Conservation (phyloP, 2,888 invertebrate genomes). For the Acrocera orbiculus region DNA sequence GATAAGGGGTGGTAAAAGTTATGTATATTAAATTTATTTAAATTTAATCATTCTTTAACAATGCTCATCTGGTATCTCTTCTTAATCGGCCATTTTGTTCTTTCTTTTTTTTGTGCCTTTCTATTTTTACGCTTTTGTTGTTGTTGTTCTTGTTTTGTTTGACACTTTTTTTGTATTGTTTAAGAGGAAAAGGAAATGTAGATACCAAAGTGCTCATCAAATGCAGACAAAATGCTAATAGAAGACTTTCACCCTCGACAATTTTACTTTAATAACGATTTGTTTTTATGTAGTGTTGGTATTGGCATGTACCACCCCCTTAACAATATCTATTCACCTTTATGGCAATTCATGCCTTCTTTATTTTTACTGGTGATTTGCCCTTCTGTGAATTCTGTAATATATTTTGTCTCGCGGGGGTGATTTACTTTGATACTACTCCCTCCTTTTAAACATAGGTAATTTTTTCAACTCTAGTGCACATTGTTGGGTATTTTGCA, state of each 20-base stretch:
- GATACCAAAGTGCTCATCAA: slow-evolving; percentile 13
- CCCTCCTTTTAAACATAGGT: too few relatives aligned
- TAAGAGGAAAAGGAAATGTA: slow-evolving; percentile 3
- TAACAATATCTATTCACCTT: slow-evolving; percentile 6
- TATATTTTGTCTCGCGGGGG: slow-evolving; percentile 3
- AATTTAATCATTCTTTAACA: slow-evolving; percentile 25
- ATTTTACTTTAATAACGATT: slow-evolving; percentile 9
- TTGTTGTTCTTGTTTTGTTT: neutral
- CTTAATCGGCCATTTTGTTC: neutral
- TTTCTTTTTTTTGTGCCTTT: neutral
- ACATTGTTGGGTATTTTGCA: slow-evolving; percentile 8
- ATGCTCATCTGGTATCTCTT: slow-evolving; percentile 3
- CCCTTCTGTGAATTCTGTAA: neutral
- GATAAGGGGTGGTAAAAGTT: slow-evolving; percentile 16
- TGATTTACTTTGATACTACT: slow-evolving; percentile 4
- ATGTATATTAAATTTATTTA: slow-evolving; percentile 32
- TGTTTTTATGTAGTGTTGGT: slow-evolving; percentile 6
- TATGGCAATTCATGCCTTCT: slow-evolving; percentile 7
- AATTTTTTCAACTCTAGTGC: slow-evolving; percentile 6
- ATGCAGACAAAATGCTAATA: slow-evolving; percentile 17
- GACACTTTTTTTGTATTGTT: neutral
- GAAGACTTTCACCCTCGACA: slow-evolving; percentile 14
- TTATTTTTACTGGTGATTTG: slow-evolving; percentile 1
- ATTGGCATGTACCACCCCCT: slow-evolving; percentile 3
- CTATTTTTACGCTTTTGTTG: neutral